These are phyloP conservation scores for Matsumyia berberina DNA, from an alignment of 2,888 invertebrate genomes.

Conservation along the genomic window DNA sequence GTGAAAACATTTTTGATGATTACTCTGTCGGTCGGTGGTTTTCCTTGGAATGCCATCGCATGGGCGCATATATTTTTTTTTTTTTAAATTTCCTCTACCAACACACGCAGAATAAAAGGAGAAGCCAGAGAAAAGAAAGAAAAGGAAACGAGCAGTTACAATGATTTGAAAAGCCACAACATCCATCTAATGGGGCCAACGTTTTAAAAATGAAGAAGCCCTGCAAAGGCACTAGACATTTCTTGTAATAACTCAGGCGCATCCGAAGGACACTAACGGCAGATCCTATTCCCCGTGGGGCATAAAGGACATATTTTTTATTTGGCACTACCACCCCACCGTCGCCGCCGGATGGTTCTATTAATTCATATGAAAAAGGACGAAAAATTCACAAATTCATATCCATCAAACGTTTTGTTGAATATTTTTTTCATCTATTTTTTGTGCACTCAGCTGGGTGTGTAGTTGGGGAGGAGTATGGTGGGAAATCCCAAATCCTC, in stretches of 20 bases:
- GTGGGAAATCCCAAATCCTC: slow-evolving; percentile 18
- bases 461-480: background rate
- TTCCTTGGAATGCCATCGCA: slow-evolving; percentile 40
- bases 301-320: slow-evolving; percentile 56
- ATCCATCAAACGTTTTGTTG: slow-evolving; percentile 68
- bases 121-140: slow-evolving; percentile 3
- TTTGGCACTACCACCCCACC: slow-evolving; percentile 38
- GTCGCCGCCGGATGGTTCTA: background rate
- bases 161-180: slow-evolving; percentile 51
- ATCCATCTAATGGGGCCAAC: slow-evolving; percentile 9
- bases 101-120: background rate
- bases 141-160: slow-evolving; percentile 29
- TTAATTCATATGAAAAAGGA: slow-evolving; percentile 63
- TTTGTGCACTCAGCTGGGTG: slow-evolving; percentile 4
- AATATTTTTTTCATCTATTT: slow-evolving; percentile 9
- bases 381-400: slow-evolving; percentile 64
- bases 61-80: slow-evolving; percentile 31
- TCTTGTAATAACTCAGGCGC: slow-evolving; percentile 65
- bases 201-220: background rate
- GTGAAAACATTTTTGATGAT: slow-evolving; percentile 43
- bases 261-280: slow-evolving; percentile 46
- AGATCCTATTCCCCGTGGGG: slow-evolving; percentile 48
- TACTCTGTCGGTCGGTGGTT: slow-evolving; percentile 24
- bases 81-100: background rate
- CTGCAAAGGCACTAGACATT: slow-evolving; percentile 1